Evolutionary conservation across 2,113 vertebrate species (phyloP).

Genomic region (Syrrhaptes paradoxus): DNA sequence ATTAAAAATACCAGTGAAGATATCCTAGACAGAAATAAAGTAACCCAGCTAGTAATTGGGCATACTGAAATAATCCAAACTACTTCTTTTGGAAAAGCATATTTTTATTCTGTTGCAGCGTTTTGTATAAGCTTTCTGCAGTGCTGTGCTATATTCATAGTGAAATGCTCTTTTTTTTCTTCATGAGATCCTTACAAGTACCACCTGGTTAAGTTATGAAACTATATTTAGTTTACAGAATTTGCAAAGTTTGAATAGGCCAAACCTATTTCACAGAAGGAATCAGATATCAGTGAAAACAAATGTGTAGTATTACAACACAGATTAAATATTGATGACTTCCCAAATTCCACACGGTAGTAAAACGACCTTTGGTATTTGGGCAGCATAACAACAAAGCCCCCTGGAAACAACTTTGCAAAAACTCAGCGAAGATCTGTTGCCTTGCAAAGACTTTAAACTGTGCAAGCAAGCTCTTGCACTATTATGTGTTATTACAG

Average conservation of each 20-base stretch:
- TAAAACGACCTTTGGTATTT: background rate
- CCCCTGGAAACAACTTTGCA: background rate
- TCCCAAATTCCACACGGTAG: background rate
- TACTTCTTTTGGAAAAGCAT: background rate
- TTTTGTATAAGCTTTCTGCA: background rate
- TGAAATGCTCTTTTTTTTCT: background rate
- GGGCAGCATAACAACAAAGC: background rate
- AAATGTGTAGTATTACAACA: background rate
- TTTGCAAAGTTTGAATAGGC: background rate
- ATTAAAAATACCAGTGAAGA: background rate
- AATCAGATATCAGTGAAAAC: background rate
- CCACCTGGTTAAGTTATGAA: background rate
- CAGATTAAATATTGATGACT: slow-evolving; percentile 12
- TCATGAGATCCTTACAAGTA: background rate
- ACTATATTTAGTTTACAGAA: background rate
- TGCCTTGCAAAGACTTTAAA: background rate
- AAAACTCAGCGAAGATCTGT: background rate
- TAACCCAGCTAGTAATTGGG: background rate
- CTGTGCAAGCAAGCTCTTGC: background rate
- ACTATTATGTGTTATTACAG: background rate
- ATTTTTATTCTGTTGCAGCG: background rate
- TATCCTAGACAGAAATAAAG: background rate
- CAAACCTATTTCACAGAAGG: background rate
- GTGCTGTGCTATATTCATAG: background rate
- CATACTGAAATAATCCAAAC: background rate